phyloP scores from a whole-genome alignment of 2,113 vertebrate species.

The Crotophaga sulcirostris region DNA sequence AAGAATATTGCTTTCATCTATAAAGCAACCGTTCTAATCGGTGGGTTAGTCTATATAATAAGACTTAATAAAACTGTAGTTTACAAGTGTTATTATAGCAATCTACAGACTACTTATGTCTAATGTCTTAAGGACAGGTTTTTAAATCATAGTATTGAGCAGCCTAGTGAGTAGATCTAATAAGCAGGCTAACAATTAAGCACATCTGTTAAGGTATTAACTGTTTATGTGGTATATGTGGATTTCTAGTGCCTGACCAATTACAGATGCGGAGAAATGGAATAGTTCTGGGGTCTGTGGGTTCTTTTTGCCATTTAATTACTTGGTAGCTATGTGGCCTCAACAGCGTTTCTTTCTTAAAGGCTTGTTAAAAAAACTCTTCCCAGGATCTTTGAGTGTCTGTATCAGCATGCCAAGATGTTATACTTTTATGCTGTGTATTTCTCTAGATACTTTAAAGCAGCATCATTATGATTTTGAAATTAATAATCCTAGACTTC shows the following conservation, averaged over 20 bases:
- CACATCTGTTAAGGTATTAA: slow-evolving; percentile 57
- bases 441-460: background rate
- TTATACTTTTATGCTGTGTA: background rate
- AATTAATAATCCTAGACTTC: background rate
- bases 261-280: background rate
- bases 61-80: slow-evolving; percentile 58
- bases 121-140: slow-evolving; percentile 59
- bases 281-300: background rate
- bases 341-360: background rate
- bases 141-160: slow-evolving; percentile 25
- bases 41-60: slow-evolving; percentile 64
- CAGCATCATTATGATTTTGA: background rate
- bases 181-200: slow-evolving; percentile 49
- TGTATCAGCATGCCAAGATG: background rate
- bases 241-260: slow-evolving; percentile 24
- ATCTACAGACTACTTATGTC: slow-evolving; percentile 25
- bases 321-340: background rate
- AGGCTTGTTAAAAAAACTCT: background rate
- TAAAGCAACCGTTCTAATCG: background rate
- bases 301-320: background rate
- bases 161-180: slow-evolving; percentile 43
- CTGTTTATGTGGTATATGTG: slow-evolving; percentile 23
- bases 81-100: slow-evolving; percentile 57
- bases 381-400: background rate
- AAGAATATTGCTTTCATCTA: slow-evolving; percentile 52